Base-by-base conservation (phyloP, 2,113 vertebrate genomes). In the Tragelaphus imberbis region DNA sequence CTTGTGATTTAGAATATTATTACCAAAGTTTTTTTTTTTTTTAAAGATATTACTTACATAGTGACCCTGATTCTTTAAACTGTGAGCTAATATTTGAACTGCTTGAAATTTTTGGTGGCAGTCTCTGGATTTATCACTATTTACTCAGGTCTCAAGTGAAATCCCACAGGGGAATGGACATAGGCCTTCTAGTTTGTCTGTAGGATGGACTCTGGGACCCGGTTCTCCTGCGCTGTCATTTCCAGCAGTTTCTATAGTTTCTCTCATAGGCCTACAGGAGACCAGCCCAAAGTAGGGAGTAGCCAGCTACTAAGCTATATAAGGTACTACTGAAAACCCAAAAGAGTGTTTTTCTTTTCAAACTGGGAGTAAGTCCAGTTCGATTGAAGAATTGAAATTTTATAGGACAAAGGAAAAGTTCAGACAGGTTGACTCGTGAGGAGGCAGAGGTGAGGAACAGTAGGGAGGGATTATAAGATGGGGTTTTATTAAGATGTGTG, bases 1-100 rank as follows among this genome's bases (percentile, higher is more conserved):
- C 65, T 94, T 61, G 14, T 94, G 44, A 94, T 89, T 95, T 95
- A n/a, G 5, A 90, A 44, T 56, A 61, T 92, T 96, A 53, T 91
- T 61, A 2, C 9, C 30, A 84, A 49, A 63, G 23, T 51, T 88
- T 84, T 87, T 63, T 49, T 49, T 49, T 5, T 63, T 17, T 44
- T 71, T 23, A 25, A 96, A 95, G 88, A 40, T 84, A 1, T 96
- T 97, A 10, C 10, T 30, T 92, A 56, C 59, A 25, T 71, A 86
- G 25, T 82, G 47, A 94, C 7, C 28, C 25, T 84, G 44, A 59
- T 86, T 82, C 55, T 87, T 94, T 95, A 93, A 79, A 56, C 33
- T 95, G 11, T 94, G 58, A 36, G 75, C 49, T 91, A 8, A 63
- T 8, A 36, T 23, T 91, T 97, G 27, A 44, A 44, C 14, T 94